Conservation (phyloP, 2,888 invertebrate species). For the Lysandra coridon region DNA sequence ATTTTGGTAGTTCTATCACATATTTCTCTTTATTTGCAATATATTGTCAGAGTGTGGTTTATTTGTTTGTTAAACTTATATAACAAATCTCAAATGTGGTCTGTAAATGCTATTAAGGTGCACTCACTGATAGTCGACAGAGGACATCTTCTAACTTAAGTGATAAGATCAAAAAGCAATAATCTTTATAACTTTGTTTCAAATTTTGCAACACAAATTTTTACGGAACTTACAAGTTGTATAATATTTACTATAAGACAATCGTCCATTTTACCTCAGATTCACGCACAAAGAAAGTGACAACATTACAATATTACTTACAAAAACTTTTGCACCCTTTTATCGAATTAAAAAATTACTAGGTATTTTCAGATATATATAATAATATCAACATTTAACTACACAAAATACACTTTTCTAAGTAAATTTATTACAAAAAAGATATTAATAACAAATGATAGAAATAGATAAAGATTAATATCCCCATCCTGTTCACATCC, state of each 20-base stretch:
- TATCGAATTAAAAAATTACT: too few relatives aligned
- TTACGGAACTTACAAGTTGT: not conserved
- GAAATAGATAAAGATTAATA: not conserved
- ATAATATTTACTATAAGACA: not conserved
- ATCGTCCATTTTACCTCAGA: conserved; percentile 24
- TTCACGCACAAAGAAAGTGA: conserved; percentile 5
- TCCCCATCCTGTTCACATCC: not conserved
- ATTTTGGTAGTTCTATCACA: not conserved
- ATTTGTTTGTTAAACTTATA: too few relatives aligned
- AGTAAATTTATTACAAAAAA: not conserved
- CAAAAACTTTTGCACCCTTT: not conserved
- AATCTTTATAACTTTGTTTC: not conserved
- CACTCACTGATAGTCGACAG: too few relatives aligned
- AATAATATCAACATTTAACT: not conserved
- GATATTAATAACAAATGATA: not conserved
- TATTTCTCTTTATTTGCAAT: too few relatives aligned
- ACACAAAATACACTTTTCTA: not conserved
- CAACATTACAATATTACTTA: not conserved
- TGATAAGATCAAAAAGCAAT: too few relatives aligned
- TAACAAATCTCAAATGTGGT: too few relatives aligned
- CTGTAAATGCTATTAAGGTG: too few relatives aligned
- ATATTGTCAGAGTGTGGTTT: too few relatives aligned
- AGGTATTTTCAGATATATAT: not conserved
- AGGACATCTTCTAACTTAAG: too few relatives aligned
- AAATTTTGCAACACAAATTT: not conserved